A percentile compares a stretch with the other conserved stretches of the same genome.
Evolutionary conservation across 2,888 invertebrate genomes (phyloP).

Genomic region (Oscheius myriophilus): DNA sequence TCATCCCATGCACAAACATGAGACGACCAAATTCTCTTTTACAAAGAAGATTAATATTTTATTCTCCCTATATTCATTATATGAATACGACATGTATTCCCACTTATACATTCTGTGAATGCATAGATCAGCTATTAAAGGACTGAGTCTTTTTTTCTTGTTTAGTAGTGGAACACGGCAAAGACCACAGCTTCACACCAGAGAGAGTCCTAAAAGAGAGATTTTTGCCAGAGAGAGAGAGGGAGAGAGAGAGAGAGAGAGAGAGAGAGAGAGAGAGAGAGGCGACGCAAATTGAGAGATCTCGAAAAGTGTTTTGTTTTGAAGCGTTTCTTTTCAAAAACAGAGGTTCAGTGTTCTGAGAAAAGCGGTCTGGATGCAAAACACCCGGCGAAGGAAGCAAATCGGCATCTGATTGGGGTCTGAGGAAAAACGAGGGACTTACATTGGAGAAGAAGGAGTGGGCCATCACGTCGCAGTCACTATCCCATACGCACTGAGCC

Average conservation of each 20-base stretch:
- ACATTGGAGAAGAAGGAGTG: slow-evolving; percentile 23
- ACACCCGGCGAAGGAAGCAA: too few species aligned
- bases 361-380: neutral
- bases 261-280: neutral
- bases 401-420: neutral
- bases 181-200: slow-evolving; percentile 30
- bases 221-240: neutral
- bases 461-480: slow-evolving; percentile 25
- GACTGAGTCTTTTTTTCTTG: neutral
- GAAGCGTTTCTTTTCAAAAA: neutral
- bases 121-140: too few species aligned
- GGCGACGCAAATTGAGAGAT: too few species aligned
- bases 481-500: slow-evolving; percentile 32
- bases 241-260: neutral
- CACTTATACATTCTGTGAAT: too few species aligned
- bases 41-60: too few species aligned
- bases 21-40: too few species aligned
- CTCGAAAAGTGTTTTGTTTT: neutral
- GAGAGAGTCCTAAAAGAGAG: slow-evolving; percentile 22
- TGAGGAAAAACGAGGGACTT: neutral
- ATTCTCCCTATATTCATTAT: too few species aligned
- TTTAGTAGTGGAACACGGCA: slow-evolving; percentile 31
- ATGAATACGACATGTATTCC: too few species aligned
- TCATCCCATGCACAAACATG: too few species aligned
- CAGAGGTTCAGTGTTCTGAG: neutral